Evolutionary conservation across 2,113 vertebrate species (phyloP), one percentile per base, ranked within the genome.

Genomic region (Cephalopholis sonnerati): DNA sequence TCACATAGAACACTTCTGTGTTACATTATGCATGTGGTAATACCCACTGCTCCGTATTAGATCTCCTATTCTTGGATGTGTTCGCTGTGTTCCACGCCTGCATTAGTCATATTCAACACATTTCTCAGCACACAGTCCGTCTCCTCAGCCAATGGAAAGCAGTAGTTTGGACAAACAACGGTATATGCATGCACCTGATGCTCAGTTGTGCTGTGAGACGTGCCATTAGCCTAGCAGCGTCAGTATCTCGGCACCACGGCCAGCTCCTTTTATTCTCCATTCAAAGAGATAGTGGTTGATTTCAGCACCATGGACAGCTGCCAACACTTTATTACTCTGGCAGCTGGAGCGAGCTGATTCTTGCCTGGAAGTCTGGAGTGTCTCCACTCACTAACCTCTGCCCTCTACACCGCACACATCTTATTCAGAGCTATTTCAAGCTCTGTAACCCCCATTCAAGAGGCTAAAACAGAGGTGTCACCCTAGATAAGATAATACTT

Each of bases 261-360:
- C 80, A 91, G 85, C 74, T 88, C 73, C 73, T 70, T 92, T 82
- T 75, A 86, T 85, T 66, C 77, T 58, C 63, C 51, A 61, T 90
- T 86, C 83, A 77, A 58, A 76, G 81, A 89, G 84, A 93, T 84
- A 75, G 86, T 25, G 70, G 75, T 74, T 88, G 88, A 86, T 93
- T 94, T 94, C 93, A 93, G 93, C 76, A 92, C 90, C 86, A 59
- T 65, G 88, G 90, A 91, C 90, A 93, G 92, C 84, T 72, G 85
- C 90, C 91, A 91, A 46, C 80, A 72, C 90, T 89, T 89, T 89
- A 90, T 92, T 87, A 73, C 88, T 66, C 83, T 59, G 70, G 81
- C 90, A 92, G 91, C 90, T 91, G 93, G 88, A 89, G 77, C 76
- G 20, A 70, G 79, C 70, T 65, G 83, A 79, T 90, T 92, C 77